A percentile compares a stretch with the other conserved stretches of the same genome.
Evolutionary conservation across 2,113 vertebrate genomes (phyloP).

Genomic region (Edolisoma coerulescens): DNA sequence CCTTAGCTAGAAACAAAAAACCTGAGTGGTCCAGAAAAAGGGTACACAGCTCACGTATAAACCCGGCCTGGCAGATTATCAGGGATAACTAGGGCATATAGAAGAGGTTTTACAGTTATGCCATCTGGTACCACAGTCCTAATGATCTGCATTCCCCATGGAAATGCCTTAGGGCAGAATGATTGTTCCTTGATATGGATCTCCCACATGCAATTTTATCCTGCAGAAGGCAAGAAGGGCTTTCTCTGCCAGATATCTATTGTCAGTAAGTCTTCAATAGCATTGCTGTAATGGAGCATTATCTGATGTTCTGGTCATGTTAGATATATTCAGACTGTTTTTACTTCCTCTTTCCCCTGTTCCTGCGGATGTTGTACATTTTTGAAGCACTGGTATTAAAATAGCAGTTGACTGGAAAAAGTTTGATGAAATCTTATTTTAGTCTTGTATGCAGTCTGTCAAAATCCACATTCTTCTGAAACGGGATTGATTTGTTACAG

Average conservation of each 20-base stretch:
- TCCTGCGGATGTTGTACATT: neutral
- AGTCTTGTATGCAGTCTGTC: neutral
- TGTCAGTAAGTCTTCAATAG: neutral
- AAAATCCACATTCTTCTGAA: conserved; percentile 5
- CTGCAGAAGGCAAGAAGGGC: neutral
- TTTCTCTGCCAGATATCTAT: neutral
- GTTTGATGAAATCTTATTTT: neutral
- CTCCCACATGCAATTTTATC: neutral
- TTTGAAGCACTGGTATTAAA: neutral
- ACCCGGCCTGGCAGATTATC: neutral
- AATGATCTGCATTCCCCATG: neutral
- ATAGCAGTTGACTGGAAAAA: neutral
- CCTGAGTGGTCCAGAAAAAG: neutral
- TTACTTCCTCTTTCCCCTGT: neutral
- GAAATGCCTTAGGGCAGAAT: neutral
- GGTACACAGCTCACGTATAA: neutral
- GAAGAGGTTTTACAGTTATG: neutral
- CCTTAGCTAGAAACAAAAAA: neutral
- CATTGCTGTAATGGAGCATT: neutral
- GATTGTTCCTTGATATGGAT: neutral
- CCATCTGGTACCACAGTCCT: neutral
- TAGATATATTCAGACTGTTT: neutral
- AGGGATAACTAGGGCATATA: neutral
- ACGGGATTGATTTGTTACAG: neutral
- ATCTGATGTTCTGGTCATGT: neutral